Evolutionary conservation across 2,888 invertebrate species (phyloP), one percentile per base, ranked within the genome.

Genomic region (Mesodorylaimus sp.): DNA sequence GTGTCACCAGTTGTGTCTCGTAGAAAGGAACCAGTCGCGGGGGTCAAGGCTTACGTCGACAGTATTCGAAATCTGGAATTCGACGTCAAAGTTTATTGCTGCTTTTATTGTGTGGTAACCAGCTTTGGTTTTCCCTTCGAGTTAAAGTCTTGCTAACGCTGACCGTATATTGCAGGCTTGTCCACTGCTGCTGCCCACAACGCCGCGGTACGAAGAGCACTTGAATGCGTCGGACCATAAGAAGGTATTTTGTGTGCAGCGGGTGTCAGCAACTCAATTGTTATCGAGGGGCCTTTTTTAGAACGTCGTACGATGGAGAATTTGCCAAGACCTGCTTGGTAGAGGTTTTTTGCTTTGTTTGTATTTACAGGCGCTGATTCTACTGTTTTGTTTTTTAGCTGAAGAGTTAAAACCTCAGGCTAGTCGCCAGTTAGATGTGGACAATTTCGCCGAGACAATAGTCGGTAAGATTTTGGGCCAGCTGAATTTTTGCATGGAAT

Each of bases 71-170:
- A 27, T 26, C 39, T 47, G 25, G 42, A 47, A 23, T 48, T 28
- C 39, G 48, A 48, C 27, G 48, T 46, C 5, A 42, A 44, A 44
- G 25, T 27, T 24, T 44, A 41, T n/a, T 46, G 44, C 26, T 48
- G 48, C 28, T 48, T 48, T 19, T 48, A 48, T 26, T 48, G 48
- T 26, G 28, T 26, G 13, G 48, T 48, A 27, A 24, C 44, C 24
- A 5, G 16, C 36, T 32, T 32, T 21, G 29, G 38, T 41, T 41
- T 41, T 10, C 41, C 16, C 19, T 10, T 21, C 36, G 10, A 36
- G n/a, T 36, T 36, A 10, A n/a, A 10, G 36, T 10, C n/a, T 36
- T 36, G 36, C n/a, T 36, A n/a, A n/a, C 36, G 10, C 16, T 41
- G 7, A 41, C 16, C 7, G 7, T 5, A 25, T 44, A 26, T 7